Evolutionary conservation across 2,888 invertebrate genomes (phyloP).

Genomic region (Drosophila histrio): DNA sequence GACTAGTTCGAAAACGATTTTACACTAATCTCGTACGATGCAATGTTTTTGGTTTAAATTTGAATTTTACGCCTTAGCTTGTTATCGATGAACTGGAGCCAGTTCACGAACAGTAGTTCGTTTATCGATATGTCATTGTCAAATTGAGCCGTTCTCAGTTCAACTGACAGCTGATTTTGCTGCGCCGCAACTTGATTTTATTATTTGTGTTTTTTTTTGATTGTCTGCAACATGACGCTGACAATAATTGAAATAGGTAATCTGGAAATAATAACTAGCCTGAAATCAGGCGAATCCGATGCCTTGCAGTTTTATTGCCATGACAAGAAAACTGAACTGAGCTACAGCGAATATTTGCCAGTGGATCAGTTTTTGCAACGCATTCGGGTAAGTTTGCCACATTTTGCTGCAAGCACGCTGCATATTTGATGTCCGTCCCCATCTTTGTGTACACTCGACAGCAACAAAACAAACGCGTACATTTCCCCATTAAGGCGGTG

Average conservation of each 20-base stretch:
- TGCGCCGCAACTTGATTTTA: not conserved
- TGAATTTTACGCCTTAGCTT: not conserved
- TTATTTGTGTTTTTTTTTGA: not conserved
- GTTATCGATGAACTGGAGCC: constrained; percentile 18
- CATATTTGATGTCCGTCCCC: not conserved
- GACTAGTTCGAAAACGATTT: too few species aligned
- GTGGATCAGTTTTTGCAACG: constrained; percentile 35
- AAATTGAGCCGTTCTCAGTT: not conserved
- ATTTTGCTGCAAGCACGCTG: too few species aligned
- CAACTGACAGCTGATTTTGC: not conserved
- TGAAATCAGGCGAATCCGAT: not conserved
- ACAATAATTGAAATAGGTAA: constrained; percentile 15
- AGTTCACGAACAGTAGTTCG: not conserved
- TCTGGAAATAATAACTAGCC: not conserved
- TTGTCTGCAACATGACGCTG: constrained; percentile 27
- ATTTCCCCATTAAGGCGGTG: constrained; percentile 67
- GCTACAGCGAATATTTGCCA: constrained; percentile 51
- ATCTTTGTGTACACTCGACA: constrained; percentile 21
- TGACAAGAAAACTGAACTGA: constrained; percentile 8
- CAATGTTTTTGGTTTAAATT: not conserved
- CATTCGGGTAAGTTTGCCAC: constrained; percentile 28
- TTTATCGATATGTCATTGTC: not conserved
- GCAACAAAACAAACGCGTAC: constrained; percentile 77
- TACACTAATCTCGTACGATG: too few species aligned
- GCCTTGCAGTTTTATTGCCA: constrained; percentile 27